phyloP scores from a whole-genome alignment of 2,888 invertebrate genomes.

The Drosophila mayaguana region DNA sequence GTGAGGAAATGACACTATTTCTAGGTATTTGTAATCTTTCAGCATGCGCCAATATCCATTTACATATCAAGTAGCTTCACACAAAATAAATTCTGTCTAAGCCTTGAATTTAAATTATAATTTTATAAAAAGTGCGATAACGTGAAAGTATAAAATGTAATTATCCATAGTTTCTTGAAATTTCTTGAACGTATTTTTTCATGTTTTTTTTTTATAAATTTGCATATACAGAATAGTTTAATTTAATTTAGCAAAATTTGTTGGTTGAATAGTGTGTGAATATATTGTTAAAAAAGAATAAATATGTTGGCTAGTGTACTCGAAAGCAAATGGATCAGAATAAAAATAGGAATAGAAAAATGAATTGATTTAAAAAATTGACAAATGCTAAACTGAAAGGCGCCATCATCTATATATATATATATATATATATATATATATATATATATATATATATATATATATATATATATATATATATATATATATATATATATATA shows the following conservation, averaged over 20 bases:
- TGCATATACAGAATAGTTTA: no score
- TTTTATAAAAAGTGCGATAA: background rate
- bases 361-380: background rate
- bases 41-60: slow-evolving; percentile 65
- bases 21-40: slow-evolving; percentile 36
- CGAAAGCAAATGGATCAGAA: background rate
- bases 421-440: background rate
- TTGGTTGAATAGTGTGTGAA: no score
- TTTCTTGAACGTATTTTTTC: no score
- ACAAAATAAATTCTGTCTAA: slow-evolving; percentile 52
- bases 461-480: background rate
- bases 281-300: background rate
- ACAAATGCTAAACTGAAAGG: background rate
- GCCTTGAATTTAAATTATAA: slow-evolving; percentile 10
- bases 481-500: no score
- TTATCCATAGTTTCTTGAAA: background rate
- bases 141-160: background rate
- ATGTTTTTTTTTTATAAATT: no score
- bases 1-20: slow-evolving; percentile 57
- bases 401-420: background rate
- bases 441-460: background rate
- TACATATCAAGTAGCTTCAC: slow-evolving; percentile 63
- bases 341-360: background rate
- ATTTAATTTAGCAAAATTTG: no score
- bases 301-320: background rate